Evolutionary conservation across 2,888 invertebrate genomes (phyloP).

Genomic region (Seladonia tumulorum): DNA sequence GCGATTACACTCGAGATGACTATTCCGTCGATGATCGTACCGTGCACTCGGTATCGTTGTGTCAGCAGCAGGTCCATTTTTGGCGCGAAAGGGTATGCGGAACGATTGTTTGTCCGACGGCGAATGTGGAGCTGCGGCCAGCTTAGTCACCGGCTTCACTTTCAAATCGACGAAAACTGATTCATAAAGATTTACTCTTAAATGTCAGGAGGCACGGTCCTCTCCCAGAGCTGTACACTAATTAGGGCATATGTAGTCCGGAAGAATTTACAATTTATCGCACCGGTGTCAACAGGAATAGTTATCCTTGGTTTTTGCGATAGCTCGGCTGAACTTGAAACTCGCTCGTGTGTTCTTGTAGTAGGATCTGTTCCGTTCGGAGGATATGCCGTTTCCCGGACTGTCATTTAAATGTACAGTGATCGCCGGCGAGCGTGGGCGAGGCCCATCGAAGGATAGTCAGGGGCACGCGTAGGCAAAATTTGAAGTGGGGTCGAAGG

Average conservation of each 20-base stretch:
- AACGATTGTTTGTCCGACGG: conserved; percentile 26
- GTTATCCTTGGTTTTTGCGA: neutral
- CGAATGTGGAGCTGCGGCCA: conserved; percentile 4
- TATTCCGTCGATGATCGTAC: conserved; percentile 29
- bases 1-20: conserved; percentile 11
- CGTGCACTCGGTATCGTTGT: neutral
- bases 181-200: neutral
- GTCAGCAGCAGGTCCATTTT: conserved; percentile 47
- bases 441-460: conserved; percentile 52
- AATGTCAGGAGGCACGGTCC: neutral
- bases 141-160: conserved; percentile 21
- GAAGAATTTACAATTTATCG: conserved; percentile 6
- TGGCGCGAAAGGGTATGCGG: conserved; percentile 54
- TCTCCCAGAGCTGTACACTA: neutral
- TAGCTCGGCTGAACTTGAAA: conserved; percentile 20
- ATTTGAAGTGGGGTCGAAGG: conserved; percentile 69
- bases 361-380: neutral
- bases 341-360: neutral
- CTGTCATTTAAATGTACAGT: conserved; percentile 8
- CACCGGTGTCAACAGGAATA: neutral
- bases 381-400: conserved; percentile 9
- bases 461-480: conserved; percentile 76
- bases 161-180: conserved; percentile 3
- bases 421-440: conserved; percentile 40
- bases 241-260: neutral